Conservation (phyloP, 2,113 vertebrate genomes). For the Oryzias curvinotus region DNA sequence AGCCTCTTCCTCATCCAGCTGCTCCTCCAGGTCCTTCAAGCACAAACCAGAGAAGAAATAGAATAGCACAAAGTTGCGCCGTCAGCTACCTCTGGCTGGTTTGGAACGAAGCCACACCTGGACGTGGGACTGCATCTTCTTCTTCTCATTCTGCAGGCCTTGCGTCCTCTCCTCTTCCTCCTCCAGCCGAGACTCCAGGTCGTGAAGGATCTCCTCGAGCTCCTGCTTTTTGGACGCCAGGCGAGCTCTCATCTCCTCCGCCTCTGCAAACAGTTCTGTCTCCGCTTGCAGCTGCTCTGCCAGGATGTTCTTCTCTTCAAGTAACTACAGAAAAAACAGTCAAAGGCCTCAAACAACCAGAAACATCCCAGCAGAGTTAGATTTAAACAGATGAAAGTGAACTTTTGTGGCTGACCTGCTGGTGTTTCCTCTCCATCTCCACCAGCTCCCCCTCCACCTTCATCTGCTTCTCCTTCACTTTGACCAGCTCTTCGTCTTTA, state of each 20-base stretch:
- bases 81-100: too few species aligned
- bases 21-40: slow-evolving; percentile 92
- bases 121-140: slow-evolving; percentile 96
- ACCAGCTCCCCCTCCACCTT: slow-evolving; percentile 94
- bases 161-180: slow-evolving; percentile 96
- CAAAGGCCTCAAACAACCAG: neutral
- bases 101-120: slow-evolving; percentile 77
- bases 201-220: slow-evolving; percentile 95
- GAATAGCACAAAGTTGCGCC: neutral
- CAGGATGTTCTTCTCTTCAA: slow-evolving; percentile 97
- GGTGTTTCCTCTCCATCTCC: slow-evolving; percentile 96
- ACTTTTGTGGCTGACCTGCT: slow-evolving; percentile 81
- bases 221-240: slow-evolving; percentile 96
- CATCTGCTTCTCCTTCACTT: slow-evolving; percentile 95
- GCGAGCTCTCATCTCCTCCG: slow-evolving; percentile 97
- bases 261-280: slow-evolving; percentile 96
- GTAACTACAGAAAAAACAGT: slow-evolving; percentile 66
- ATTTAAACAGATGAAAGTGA: neutral
- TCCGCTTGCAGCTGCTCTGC: slow-evolving; percentile 97
- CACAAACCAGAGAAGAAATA: slow-evolving; percentile 12
- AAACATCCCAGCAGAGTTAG: neutral
- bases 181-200: slow-evolving; percentile 96
- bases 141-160: slow-evolving; percentile 91
- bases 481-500: slow-evolving; percentile 95
- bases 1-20: slow-evolving; percentile 94